Conservation (phyloP, 2,888 invertebrate species). For the Conchocele bisecta region DNA sequence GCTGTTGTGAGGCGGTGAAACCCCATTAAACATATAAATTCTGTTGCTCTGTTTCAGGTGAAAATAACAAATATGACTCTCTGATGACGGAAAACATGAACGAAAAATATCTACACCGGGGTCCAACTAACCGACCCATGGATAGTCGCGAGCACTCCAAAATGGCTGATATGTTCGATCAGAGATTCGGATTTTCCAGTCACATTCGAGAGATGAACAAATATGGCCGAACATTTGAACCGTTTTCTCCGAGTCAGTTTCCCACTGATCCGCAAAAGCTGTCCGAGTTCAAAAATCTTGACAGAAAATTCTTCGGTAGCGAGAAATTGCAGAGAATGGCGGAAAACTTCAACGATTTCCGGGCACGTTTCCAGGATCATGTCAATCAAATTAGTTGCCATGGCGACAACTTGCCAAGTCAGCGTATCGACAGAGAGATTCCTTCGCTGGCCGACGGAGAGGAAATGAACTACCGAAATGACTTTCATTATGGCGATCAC, state of each 20-base stretch:
- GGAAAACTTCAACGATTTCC: slow-evolving; percentile 55
- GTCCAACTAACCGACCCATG: slow-evolving; percentile 46
- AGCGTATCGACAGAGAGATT: too few species aligned
- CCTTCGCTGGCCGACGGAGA: too few species aligned
- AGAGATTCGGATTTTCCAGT: slow-evolving; percentile 51
- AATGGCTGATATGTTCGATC: slow-evolving; percentile 50
- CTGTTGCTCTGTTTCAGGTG: too few species aligned
- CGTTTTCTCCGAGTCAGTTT: slow-evolving; percentile 52
- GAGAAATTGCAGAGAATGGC: slow-evolving; percentile 61
- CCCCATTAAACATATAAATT: too few species aligned
- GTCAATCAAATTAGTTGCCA: slow-evolving; percentile 39
- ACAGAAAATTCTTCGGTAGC: slow-evolving; percentile 36
- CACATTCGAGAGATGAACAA: slow-evolving; percentile 53
- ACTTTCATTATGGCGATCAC: too few species aligned
- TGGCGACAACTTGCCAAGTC: slow-evolving; percentile 34
- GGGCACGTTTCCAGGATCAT: slow-evolving; percentile 48
- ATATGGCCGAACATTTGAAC: slow-evolving; percentile 50
- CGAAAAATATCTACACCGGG: slow-evolving; percentile 48
- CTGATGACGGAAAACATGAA: too few species aligned
- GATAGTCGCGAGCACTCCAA: slow-evolving; percentile 44
- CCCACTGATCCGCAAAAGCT: slow-evolving; percentile 30
- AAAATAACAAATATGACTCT: too few species aligned
- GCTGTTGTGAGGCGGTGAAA: too few species aligned
- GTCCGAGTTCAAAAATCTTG: slow-evolving; percentile 49
- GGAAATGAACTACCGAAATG: too few species aligned